phyloP scores from a whole-genome alignment of 2,888 invertebrate genomes.

The Strigamia transsilvanica region DNA sequence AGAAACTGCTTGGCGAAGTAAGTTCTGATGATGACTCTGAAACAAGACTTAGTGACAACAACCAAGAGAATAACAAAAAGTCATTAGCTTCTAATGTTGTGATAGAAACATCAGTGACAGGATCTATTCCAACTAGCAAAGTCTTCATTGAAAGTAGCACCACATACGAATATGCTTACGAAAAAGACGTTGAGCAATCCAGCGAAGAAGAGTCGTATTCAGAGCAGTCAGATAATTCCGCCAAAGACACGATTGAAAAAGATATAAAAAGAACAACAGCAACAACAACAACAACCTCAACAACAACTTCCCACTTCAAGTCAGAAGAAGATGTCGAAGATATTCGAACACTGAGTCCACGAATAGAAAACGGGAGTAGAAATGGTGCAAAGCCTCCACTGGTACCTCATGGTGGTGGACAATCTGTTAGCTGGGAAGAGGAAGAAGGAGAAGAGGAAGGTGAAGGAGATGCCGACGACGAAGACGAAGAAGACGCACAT shows the following conservation, averaged over 20 bases:
- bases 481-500: conserved; percentile 3
- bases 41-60: neutral
- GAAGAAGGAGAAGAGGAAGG: neutral
- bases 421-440: conserved; percentile 42
- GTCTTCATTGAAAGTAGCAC: conserved; percentile 3
- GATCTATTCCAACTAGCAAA: neutral
- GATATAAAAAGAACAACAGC: neutral
- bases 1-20: neutral
- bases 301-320: neutral
- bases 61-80: conserved; percentile 23
- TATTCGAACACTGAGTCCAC: neutral
- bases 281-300: neutral
- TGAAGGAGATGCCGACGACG: conserved; percentile 41
- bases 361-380: conserved; percentile 46
- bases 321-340: conserved; percentile 31
- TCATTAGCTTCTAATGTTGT: neutral
- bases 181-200: conserved; percentile 9
- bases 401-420: conserved; percentile 50
- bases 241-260: neutral
- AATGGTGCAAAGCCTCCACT: conserved; percentile 46
- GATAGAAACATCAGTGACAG: neutral
- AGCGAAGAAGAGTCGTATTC: conserved; percentile 9
- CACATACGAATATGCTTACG: neutral
- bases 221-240: conserved; percentile 9
- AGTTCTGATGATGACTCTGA: conserved; percentile 19